Conservation (phyloP, 2,797 vertebrate genomes). For the Psittacula echo region DNA sequence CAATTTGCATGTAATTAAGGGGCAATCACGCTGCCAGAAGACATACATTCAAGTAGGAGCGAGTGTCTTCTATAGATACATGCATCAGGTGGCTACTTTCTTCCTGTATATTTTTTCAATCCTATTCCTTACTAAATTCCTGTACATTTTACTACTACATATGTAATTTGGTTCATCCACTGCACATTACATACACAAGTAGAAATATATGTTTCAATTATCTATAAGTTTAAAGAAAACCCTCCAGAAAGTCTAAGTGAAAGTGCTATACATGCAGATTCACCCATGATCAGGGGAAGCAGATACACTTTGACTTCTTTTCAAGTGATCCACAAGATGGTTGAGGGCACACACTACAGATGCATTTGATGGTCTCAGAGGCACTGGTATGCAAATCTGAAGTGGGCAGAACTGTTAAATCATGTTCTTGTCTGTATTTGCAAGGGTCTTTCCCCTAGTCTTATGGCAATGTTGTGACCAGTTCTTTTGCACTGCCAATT, state of each 20-base stretch:
- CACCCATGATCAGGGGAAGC: background rate
- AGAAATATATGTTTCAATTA: background rate
- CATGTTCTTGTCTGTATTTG: background rate
- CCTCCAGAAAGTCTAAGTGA: background rate
- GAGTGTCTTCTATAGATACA: background rate
- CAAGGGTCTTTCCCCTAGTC: background rate
- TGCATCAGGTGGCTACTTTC: background rate
- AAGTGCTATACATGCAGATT: background rate
- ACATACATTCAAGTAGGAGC: background rate
- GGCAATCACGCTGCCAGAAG: background rate
- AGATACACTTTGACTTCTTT: background rate
- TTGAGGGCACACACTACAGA: background rate
- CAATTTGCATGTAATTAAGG: background rate
- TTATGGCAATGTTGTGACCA: background rate
- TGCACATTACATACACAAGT: background rate
- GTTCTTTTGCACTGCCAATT: background rate
- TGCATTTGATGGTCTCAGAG: background rate
- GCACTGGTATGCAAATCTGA: background rate
- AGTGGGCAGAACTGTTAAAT: background rate
- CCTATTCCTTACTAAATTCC: background rate
- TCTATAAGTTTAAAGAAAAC: background rate
- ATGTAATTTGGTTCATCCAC: background rate
- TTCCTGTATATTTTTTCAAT: background rate
- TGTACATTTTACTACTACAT: background rate
- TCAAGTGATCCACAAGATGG: background rate